Conservation (phyloP, 2,113 vertebrate species). For the Hippopotamus amphibius region DNA sequence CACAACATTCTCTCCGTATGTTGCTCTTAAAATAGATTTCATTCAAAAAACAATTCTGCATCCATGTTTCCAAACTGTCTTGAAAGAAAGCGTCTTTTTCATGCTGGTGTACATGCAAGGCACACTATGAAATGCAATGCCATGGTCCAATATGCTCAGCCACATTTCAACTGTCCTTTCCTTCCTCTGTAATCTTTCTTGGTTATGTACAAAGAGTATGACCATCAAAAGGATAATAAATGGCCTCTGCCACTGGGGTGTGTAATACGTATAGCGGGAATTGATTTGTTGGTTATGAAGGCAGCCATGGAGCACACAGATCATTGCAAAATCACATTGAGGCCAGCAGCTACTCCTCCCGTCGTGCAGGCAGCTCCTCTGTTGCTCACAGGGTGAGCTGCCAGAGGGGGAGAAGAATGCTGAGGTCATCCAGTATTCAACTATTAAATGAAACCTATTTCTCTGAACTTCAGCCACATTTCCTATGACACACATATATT, state of each 20-base stretch:
- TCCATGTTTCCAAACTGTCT: neutral
- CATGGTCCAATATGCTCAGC: neutral
- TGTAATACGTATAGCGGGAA: slow-evolving; percentile 60
- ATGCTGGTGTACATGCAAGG: neutral
- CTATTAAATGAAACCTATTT: slow-evolving; percentile 74
- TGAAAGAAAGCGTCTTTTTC: neutral
- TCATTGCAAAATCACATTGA: slow-evolving; percentile 71
- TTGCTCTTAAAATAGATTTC: neutral
- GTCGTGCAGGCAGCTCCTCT: neutral
- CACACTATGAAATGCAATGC: neutral
- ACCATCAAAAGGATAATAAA: slow-evolving; percentile 75
- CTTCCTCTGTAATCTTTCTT: slow-evolving; percentile 63
- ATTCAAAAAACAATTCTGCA: slow-evolving; percentile 11
- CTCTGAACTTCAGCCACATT: slow-evolving; percentile 71
- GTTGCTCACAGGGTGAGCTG: neutral
- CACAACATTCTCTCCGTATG: neutral
- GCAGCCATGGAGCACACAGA: slow-evolving; percentile 56
- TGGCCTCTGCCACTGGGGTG: slow-evolving; percentile 68
- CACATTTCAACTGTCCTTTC: neutral
- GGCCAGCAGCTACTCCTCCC: neutral
- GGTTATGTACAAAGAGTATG: slow-evolving; percentile 64
- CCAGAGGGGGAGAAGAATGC: neutral
- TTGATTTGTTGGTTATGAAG: slow-evolving; percentile 58
- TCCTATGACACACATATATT: slow-evolving; percentile 56
- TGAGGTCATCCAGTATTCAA: slow-evolving; percentile 45